Percentiles rank a stretch among this genome's conserved stretches.
These are phyloP conservation scores for Oreortyx pictus DNA, from an alignment of 2,797 vertebrate species.

Conservation along the genomic window DNA sequence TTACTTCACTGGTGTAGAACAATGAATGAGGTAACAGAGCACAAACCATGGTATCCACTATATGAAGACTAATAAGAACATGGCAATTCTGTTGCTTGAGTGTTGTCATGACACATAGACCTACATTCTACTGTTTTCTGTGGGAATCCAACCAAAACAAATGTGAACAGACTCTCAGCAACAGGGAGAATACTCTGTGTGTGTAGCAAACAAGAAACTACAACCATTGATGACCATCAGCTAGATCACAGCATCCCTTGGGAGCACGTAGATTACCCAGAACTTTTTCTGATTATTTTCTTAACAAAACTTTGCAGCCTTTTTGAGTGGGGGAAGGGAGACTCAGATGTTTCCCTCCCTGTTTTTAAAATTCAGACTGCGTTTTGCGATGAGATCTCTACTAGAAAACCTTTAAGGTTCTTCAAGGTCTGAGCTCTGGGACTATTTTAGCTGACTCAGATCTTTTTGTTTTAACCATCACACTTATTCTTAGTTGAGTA, in stretches of 20 bases:
- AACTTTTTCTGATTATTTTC: slow-evolving; percentile 41
- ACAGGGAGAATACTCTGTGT: not conserved
- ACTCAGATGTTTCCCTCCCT: not conserved
- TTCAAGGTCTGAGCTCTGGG: not conserved
- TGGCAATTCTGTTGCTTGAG: not conserved
- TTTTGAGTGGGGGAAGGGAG: not conserved
- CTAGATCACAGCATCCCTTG: not conserved
- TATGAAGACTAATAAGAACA: not conserved
- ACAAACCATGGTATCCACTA: not conserved
- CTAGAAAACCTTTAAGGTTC: not conserved
- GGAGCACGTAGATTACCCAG: not conserved
- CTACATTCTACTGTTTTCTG: not conserved
- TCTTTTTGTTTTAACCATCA: not conserved
- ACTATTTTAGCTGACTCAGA: not conserved
- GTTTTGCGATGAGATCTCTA: not conserved
- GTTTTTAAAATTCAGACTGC: not conserved
- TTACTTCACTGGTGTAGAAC: not conserved
- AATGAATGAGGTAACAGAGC: not conserved
- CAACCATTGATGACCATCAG: not conserved
- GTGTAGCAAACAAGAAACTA: not conserved
- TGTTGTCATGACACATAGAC: not conserved
- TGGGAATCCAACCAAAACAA: slow-evolving; percentile 43
- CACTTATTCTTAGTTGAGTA: slow-evolving; percentile 6
- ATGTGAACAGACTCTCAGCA: not conserved
- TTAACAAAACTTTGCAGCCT: slow-evolving; percentile 19